Base-by-base conservation (phyloP, 2,797 vertebrate species). In the Bovichtus variegatus region DNA sequence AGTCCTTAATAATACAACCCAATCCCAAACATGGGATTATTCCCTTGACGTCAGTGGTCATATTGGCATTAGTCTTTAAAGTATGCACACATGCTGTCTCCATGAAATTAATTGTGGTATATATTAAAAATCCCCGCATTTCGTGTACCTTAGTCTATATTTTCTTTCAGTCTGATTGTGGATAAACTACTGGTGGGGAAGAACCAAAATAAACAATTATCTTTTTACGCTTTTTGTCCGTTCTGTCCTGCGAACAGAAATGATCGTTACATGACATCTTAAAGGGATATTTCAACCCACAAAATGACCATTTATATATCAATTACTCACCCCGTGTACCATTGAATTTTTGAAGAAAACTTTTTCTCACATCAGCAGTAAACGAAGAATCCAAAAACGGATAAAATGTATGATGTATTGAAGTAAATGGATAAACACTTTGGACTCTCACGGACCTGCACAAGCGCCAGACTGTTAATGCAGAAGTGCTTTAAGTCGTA, bases 141-240 rank as follows among this genome's bases (percentile, higher is more conserved):
- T 94, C 49, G 89, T 94, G 91, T 94, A 94, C 84, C 76, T 91
- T 91, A 90, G 90, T 93, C 91, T 91, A 89, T 88, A 87, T 90
- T 92, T 93, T 89, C 75, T 92, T 93, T 93, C 88, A 90, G 88
- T 93, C 91, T 89, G 91, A 91, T 92, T 92, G 91, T 93, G 90
- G 92, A 91, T 90, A 91, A 93, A 93, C 90, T 92, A 92, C 91
- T 94, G 92, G 92, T 91, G 91, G 92, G 90, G 84, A 93, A 91
- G 72, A 94, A 93, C 91, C 90, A 92, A 94, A 94, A 94, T 94
- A 94, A 94, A 94, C 87, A 69, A 89, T 87, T 92, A 92, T 91
- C 89, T 94, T 94, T 94, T 94, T 93, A 92, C 18, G 40, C 36
- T 71, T 51, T 69, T 82, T 85, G 80, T 89, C 59, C 41, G 77